Percentiles rank a stretch among this genome's conserved stretches.
Conservation (phyloP, 2,888 invertebrate genomes). For the Acleris cristana region DNA sequence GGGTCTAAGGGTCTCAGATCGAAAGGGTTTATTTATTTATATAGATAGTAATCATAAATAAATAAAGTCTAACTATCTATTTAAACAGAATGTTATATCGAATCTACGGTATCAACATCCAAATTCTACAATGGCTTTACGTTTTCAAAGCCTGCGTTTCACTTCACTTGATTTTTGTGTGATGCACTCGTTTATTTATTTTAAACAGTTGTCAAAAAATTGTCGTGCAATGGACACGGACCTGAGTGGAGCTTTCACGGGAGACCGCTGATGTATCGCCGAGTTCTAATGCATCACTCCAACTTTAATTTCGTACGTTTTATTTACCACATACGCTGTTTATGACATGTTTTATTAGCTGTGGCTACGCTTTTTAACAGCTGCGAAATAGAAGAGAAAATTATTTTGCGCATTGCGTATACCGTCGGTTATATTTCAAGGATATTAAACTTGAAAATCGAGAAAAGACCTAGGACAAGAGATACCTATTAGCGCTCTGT, state of each 20-base stretch:
- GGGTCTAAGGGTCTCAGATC: no score
- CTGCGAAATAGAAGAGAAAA: conserved; percentile 2
- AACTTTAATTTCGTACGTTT: conserved; percentile 54
- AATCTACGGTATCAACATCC: no score
- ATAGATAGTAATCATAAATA: no score
- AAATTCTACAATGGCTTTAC: no score
- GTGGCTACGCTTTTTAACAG: conserved; percentile 20
- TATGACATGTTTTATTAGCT: conserved; percentile 27
- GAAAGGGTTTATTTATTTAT: no score
- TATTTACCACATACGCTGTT: conserved; percentile 41
- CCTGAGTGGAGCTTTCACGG: conserved; percentile 45
- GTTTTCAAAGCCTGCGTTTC: no score
- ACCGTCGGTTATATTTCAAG: not conserved
- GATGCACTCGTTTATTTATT: not conserved
- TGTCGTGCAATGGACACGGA: conserved; percentile 46
- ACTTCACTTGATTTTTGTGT: not conserved
- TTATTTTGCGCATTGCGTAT: conserved; percentile 17
- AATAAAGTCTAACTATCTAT: no score
- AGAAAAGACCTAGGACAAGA: no score
- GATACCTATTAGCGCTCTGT: no score
- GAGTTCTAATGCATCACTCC: conserved; percentile 53
- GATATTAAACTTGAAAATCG: no score
- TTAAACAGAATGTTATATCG: no score
- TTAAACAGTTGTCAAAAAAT: conserved; percentile 3
- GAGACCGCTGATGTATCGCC: conserved; percentile 53